Base-by-base conservation (phyloP, 2,888 invertebrate species). In the Eueremaeus valkanovi region DNA sequence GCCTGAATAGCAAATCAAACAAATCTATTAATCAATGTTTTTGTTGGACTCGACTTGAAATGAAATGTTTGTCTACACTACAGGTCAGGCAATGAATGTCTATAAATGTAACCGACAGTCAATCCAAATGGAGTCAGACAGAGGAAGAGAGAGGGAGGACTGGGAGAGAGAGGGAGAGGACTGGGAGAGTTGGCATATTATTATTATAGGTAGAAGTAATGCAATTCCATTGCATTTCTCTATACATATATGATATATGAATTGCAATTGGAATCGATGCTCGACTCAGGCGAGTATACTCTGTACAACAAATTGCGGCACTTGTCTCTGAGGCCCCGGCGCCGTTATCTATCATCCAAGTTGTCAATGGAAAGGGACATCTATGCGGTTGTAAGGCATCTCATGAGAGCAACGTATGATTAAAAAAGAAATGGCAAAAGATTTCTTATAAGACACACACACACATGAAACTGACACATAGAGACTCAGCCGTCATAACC, bases 271-370 rank as follows among this genome's bases (percentile, higher is more conserved):
- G 9, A 70, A 70, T 70, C 70, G 70, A 70, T 70, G 42, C 66
- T 42, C 11, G 45, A 68, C 31, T 66, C 68, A 74, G n/a, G 68
- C 75, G 42, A 49, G 55, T 70, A 68, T 51, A n/a, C n/a, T n/a
- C n/a, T n/a, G n/a, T n/a, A 75, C 75, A 75, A 75, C 75, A 75
- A 75, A 75, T 75, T 75, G 75, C 45, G 31, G 29, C 49, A 45
- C 45, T 75, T 75, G 68, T 75, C 75, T 75, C 68, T 49, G 75
- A 75, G 70, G 70, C 70, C 40, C 70, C 70, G 70, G 70, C 70
- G 70, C 70, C 70, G 40, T n/a, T 40, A 70, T 70, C 70, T 70
- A 70, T 70, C 70, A 70, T 70, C 70, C 70, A 24, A 45, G 42
- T 70, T 70, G 70, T 70, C 70, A 70, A 70, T 70, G 70, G 42